phyloP scores from a whole-genome alignment of 2,888 invertebrate genomes.

The Nasonovia ribisnigri region DNA sequence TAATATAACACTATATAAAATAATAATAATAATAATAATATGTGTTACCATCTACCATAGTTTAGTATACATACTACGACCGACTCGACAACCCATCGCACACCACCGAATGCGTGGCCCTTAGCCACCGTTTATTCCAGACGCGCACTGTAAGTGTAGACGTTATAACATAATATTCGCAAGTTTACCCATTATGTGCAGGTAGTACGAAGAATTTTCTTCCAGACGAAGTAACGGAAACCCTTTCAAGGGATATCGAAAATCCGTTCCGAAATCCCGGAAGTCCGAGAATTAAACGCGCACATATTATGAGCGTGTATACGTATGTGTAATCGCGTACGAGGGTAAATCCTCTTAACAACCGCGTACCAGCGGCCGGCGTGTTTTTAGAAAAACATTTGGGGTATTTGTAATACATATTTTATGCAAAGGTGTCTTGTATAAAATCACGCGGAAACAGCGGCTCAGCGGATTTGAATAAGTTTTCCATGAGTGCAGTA shows the following conservation, averaged over 20 bases:
- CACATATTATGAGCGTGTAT: background rate
- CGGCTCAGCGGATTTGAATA: conserved; percentile 52
- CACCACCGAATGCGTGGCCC: background rate
- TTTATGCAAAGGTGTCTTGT: conserved; percentile 44
- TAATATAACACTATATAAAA: background rate
- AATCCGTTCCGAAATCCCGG: conserved; percentile 44
- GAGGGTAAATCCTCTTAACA: conserved; percentile 51
- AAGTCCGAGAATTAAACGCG: conserved; percentile 38
- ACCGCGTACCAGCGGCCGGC: background rate
- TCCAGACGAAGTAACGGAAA: background rate
- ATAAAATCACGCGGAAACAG: conserved; percentile 9
- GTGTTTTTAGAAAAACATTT: background rate
- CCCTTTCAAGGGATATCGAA: conserved; percentile 36
- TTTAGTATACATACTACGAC: background rate
- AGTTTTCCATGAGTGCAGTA: background rate
- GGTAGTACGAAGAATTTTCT: background rate
- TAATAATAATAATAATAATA: no score
- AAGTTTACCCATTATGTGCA: background rate
- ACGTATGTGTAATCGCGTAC: no score
- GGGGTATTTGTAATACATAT: conserved; percentile 45
- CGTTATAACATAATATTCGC: background rate
- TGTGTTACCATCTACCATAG: no score
- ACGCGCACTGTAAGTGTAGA: background rate
- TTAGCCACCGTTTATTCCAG: background rate
- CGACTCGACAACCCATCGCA: background rate